Conservation (phyloP, 1,140 invertebrate genomes). For the Drosophila ohnishii region DNA sequence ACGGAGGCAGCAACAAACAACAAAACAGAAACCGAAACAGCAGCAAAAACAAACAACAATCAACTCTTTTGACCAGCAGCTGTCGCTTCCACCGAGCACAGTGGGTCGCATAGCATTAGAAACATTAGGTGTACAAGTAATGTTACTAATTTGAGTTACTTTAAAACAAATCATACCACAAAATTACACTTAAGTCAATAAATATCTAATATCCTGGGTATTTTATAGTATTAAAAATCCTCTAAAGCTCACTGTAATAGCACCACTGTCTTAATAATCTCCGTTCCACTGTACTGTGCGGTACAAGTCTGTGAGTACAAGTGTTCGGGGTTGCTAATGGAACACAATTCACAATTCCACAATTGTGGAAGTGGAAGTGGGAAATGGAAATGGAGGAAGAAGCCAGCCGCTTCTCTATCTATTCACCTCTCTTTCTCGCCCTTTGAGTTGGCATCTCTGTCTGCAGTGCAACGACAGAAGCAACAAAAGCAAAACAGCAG, state of each 20-base stretch:
- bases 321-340: constrained; percentile 75
- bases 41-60: constrained; percentile 54
- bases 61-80: constrained; percentile 67
- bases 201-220: background rate
- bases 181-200: background rate
- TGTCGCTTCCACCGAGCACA: constrained; percentile 42
- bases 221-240: background rate
- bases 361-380: constrained; percentile 32
- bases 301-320: constrained; percentile 39
- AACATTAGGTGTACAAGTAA: background rate
- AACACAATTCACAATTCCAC: constrained; percentile 70
- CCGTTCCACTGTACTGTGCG: constrained; percentile 28
- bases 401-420: constrained; percentile 33
- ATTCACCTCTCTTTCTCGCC: constrained; percentile 15
- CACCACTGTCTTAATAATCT: background rate
- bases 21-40: constrained; percentile 45
- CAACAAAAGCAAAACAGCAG: constrained; percentile 39
- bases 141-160: too few species aligned
- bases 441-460: constrained; percentile 9
- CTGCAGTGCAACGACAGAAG: constrained; percentile 44
- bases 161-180: too few species aligned
- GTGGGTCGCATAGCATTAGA: constrained; percentile 1
- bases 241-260: background rate
- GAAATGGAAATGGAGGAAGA: constrained; percentile 34
- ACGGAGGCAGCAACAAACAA: constrained; percentile 39